Conservation (phyloP, 2,888 invertebrate genomes). For the Hirtodrosophila cameraria region DNA sequence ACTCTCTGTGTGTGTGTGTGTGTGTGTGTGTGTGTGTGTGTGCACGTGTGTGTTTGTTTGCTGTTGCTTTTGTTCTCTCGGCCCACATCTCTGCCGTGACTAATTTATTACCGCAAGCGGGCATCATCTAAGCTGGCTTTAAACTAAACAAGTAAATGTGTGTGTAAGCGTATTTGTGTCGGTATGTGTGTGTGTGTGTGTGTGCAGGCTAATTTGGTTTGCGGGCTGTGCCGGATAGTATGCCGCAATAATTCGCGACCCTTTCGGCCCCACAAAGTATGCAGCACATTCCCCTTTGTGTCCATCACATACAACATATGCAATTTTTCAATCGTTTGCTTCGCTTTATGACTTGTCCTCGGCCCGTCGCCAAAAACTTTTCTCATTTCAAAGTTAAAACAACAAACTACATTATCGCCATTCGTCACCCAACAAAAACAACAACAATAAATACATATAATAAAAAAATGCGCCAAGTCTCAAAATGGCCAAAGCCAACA, state of each 20-base stretch:
- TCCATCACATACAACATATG: conserved; percentile 33
- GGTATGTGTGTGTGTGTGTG: neutral
- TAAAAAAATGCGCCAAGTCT: conserved; percentile 30
- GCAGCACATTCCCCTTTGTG: conserved; percentile 12
- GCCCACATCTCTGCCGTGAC: conserved; percentile 70
- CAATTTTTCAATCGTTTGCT: conserved; percentile 62
- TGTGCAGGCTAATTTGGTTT: conserved; percentile 42
- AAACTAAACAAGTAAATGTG: conserved; percentile 36
- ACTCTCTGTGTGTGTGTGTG: conserved; percentile 9
- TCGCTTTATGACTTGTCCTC: conserved; percentile 41
- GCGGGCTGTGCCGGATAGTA: conserved; percentile 18
- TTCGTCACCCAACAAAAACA: conserved; percentile 65
- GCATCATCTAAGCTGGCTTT: conserved; percentile 69
- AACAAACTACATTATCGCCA: conserved; percentile 80
- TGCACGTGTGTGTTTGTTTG: conserved; percentile 17
- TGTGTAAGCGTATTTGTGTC: neutral
- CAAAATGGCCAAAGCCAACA: conserved; percentile 43
- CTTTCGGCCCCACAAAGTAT: conserved; percentile 10
- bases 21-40: conserved; percentile 11
- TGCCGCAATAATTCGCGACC: conserved; percentile 30
- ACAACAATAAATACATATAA: conserved; percentile 1
- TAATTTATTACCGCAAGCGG: conserved; percentile 72
- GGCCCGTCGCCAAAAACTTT: conserved; percentile 74
- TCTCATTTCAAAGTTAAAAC: conserved; percentile 79
- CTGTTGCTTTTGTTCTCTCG: conserved; percentile 42